Percentiles rank a stretch among this genome's conserved stretches.
Conservation (phyloP, 2,797 vertebrate genomes). For the Protosalanx chinensis region DNA sequence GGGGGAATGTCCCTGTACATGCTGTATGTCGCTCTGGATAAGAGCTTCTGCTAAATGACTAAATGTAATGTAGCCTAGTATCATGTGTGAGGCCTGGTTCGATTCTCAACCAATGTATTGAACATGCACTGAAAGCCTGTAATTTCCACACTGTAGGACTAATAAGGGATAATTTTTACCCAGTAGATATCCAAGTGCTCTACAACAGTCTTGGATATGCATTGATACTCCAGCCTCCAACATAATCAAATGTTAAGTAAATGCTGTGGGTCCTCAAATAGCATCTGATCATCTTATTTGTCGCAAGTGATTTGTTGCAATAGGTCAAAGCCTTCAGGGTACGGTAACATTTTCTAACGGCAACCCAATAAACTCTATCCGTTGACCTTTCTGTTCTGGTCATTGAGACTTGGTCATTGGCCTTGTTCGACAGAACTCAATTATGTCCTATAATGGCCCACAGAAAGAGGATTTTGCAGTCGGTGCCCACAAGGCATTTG, state of each 20-base stretch:
- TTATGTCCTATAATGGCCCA: slow-evolving; percentile 64
- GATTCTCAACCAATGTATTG: too few species aligned
- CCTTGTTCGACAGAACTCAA: slow-evolving; percentile 66
- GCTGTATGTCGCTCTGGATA: too few species aligned
- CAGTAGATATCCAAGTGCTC: slow-evolving; percentile 7
- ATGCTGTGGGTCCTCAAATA: slow-evolving; percentile 68
- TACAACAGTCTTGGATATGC: neutral
- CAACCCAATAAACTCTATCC: slow-evolving; percentile 69
- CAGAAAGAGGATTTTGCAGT: slow-evolving; percentile 51
- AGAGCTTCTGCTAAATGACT: too few species aligned
- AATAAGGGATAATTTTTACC: too few species aligned
- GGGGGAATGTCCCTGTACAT: too few species aligned
- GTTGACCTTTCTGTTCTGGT: slow-evolving; percentile 72
- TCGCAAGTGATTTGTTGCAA: slow-evolving; percentile 68
- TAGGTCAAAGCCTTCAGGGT: slow-evolving; percentile 60
- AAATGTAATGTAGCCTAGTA: too few species aligned
- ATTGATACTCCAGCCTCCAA: slow-evolving; percentile 46
- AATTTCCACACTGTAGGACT: too few species aligned
- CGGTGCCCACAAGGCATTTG: slow-evolving; percentile 57
- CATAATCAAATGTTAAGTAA: slow-evolving; percentile 56
- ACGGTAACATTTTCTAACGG: slow-evolving; percentile 61
- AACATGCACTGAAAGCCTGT: too few species aligned
- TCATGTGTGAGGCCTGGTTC: too few species aligned
- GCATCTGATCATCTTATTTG: slow-evolving; percentile 63
- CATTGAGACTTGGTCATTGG: slow-evolving; percentile 53